Percentiles rank a stretch among this genome's conserved stretches.
Evolutionary conservation across 2,113 vertebrate species (phyloP).

Genomic region (Rhineura floridana): DNA sequence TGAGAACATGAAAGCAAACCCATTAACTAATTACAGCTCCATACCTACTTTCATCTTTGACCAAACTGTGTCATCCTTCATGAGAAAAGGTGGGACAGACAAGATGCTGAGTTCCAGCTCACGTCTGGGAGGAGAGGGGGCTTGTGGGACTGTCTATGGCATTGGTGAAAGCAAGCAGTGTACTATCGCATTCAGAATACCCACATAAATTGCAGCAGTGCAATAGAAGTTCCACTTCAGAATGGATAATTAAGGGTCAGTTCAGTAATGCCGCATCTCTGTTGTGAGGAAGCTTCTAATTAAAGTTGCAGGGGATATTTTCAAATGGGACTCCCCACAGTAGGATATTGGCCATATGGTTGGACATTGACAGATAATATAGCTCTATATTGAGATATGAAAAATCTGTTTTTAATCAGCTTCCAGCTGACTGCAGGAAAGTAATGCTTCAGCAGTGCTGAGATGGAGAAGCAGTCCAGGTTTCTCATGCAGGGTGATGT

Average conservation of each 20-base stretch:
- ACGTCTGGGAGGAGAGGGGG: not conserved
- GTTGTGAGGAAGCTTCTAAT: not conserved
- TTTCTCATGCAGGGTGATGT: not conserved
- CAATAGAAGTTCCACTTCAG: no score
- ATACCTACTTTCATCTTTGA: conserved; percentile 61
- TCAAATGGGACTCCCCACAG: not conserved
- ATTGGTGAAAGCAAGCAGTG: not conserved
- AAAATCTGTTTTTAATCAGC: not conserved
- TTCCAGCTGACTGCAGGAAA: not conserved
- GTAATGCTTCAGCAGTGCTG: not conserved
- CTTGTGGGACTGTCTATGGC: not conserved
- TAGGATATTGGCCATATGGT: not conserved
- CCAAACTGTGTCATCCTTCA: conserved; percentile 15
- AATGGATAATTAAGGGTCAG: not conserved
- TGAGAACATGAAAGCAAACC: conserved; percentile 81
- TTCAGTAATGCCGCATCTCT: no score
- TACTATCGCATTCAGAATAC: no score
- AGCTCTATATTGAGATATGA: not conserved
- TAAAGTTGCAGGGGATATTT: not conserved
- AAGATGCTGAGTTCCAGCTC: not conserved
- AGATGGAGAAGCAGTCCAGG: not conserved
- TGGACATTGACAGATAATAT: not conserved
- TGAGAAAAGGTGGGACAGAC: conserved; percentile 30
- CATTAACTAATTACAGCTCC: conserved; percentile 80
- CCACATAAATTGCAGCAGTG: no score